Evolutionary conservation across 2,888 invertebrate species (phyloP).

Genomic region (Ennomos fuscantarius): DNA sequence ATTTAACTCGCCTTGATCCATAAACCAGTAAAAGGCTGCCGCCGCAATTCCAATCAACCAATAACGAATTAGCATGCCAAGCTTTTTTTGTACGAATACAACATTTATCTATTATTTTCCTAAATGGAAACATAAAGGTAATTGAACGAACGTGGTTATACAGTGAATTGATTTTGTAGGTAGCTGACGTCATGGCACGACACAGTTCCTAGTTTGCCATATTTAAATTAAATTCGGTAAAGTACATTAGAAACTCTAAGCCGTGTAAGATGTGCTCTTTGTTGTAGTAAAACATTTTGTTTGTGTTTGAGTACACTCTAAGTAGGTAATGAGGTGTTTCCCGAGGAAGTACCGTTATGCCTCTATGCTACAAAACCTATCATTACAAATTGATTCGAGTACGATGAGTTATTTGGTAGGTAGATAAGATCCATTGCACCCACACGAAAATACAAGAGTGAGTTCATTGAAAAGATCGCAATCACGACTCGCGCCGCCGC

Average conservation of each 20-base stretch:
- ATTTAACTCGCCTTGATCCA: slow-evolving; percentile 71
- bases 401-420: slow-evolving; percentile 31
- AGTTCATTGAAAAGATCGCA: slow-evolving; percentile 72
- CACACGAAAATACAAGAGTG: slow-evolving; percentile 57
- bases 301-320: slow-evolving; percentile 9
- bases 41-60: slow-evolving; percentile 34
- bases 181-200: slow-evolving; percentile 37
- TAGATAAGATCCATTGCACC: slow-evolving; percentile 46
- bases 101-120: slow-evolving; percentile 32
- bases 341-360: slow-evolving; percentile 30
- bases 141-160: slow-evolving; percentile 33
- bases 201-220: slow-evolving; percentile 37
- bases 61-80: slow-evolving; percentile 31
- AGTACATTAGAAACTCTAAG: not conserved
- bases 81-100: slow-evolving; percentile 29
- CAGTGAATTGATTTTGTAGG: slow-evolving; percentile 33
- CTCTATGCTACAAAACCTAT: slow-evolving; percentile 21
- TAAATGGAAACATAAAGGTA: slow-evolving; percentile 35
- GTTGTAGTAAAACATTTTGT: not conserved
- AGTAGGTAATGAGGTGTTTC: slow-evolving; percentile 5
- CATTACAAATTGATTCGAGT: slow-evolving; percentile 33
- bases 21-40: slow-evolving; percentile 48
- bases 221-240: slow-evolving; percentile 22
- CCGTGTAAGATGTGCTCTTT: slow-evolving; percentile 4
- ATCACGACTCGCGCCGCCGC: slow-evolving; percentile 55